A percentile compares a stretch with the other conserved stretches of the same genome.
These are phyloP conservation scores for Eupithecia exiguata DNA, from an alignment of 2,888 invertebrate species.

Conservation along the genomic window DNA sequence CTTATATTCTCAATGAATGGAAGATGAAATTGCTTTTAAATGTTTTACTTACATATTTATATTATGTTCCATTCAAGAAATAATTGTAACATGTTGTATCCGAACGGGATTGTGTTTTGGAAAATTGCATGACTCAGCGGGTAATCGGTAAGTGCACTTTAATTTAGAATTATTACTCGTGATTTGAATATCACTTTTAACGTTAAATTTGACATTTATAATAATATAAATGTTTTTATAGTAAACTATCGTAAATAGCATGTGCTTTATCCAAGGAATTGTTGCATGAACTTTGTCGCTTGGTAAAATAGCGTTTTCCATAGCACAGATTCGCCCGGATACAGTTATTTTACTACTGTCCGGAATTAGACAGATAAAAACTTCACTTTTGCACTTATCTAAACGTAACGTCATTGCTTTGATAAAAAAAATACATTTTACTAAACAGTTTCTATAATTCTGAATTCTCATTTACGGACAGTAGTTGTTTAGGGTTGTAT, in stretches of 20 bases:
- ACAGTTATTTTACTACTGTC: constrained; percentile 40
- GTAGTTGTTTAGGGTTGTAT: constrained; percentile 10
- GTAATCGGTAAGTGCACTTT: constrained; percentile 66
- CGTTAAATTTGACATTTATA: neutral
- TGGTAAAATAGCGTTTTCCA: constrained; percentile 65
- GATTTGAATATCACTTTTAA: constrained; percentile 2
- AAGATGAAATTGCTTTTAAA: constrained; percentile 27
- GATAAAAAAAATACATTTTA: neutral
- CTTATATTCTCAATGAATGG: neutral
- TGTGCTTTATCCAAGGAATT: constrained; percentile 31
- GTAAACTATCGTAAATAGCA: constrained; percentile 26
- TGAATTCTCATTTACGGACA: constrained; percentile 22
- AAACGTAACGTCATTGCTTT: neutral
- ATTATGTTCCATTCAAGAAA: constrained; percentile 63
- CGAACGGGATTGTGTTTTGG: constrained; percentile 76
- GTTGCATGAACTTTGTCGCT: constrained; percentile 38
- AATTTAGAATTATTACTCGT: neutral
- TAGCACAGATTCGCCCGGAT: constrained; percentile 71
- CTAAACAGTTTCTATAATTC: constrained; percentile 2
- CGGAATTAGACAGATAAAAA: constrained; percentile 18
- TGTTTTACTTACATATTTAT: constrained; percentile 40
- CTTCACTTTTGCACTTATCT: neutral
- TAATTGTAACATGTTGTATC: constrained; percentile 72
- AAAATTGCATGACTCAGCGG: constrained; percentile 73
- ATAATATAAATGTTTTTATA: neutral